These are phyloP conservation scores for Neosalanx taihuensis DNA, from an alignment of 2,797 vertebrate species.

Conservation along the genomic window DNA sequence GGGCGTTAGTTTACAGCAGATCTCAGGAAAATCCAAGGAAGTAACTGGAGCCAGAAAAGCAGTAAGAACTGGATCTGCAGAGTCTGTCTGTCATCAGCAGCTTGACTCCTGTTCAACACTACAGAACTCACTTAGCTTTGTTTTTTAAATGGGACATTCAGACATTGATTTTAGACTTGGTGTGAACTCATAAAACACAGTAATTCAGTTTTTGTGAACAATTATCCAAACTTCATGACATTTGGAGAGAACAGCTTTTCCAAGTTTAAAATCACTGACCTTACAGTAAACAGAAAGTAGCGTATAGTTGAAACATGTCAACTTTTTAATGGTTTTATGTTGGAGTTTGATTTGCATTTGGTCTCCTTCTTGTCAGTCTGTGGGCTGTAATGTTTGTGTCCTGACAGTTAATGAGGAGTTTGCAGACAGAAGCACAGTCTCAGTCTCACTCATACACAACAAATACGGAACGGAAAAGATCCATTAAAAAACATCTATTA, in stretches of 20 bases:
- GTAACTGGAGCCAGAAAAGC: slow-evolving; percentile 61
- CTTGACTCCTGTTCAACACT: slow-evolving; percentile 46
- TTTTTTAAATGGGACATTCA: slow-evolving; percentile 50
- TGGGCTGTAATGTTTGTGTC: slow-evolving; percentile 49
- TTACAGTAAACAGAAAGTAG: neutral
- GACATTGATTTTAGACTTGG: slow-evolving; percentile 59
- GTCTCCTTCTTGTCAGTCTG: slow-evolving; percentile 44
- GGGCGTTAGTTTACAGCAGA: slow-evolving; percentile 44
- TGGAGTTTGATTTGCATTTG: slow-evolving; percentile 22
- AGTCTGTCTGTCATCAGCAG: slow-evolving; percentile 59
- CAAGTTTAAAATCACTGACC: neutral
- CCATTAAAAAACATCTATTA: slow-evolving; percentile 67
- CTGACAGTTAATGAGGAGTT: slow-evolving; percentile 63
- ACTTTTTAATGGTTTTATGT: slow-evolving; percentile 29
- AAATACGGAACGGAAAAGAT: slow-evolving; percentile 65
- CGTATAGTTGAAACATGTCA: slow-evolving; percentile 13
- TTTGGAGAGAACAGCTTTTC: neutral
- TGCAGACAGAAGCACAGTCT: slow-evolving; percentile 51
- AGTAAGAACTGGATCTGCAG: too few relatives aligned
- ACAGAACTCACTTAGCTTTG: slow-evolving; percentile 43
- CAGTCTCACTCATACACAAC: slow-evolving; percentile 51
- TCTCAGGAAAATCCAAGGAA: slow-evolving; percentile 59
- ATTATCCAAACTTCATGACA: slow-evolving; percentile 1
- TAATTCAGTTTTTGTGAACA: neutral
- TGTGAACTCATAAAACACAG: slow-evolving; percentile 43